Evolutionary conservation across 2,797 vertebrate genomes (phyloP).

Genomic region (Phylloscopus collybita): DNA sequence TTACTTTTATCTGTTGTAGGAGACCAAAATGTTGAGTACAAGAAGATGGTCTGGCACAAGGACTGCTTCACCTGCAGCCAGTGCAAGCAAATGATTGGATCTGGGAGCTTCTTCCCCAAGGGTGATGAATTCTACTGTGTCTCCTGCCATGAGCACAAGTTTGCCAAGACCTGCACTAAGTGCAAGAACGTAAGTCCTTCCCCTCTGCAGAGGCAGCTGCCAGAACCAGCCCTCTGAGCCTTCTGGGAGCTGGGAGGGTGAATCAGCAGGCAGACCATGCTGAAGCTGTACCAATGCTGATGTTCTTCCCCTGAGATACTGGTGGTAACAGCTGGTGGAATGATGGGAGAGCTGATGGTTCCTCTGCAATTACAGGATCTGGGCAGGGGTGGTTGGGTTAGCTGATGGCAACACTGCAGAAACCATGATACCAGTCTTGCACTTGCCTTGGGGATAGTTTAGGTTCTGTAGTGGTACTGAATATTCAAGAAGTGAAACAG

Average conservation of each 20-base stretch:
- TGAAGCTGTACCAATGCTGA: neutral
- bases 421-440: neutral
- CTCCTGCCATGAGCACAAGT: slow-evolving; percentile 94
- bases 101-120: slow-evolving; percentile 93
- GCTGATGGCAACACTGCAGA: neutral
- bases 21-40: slow-evolving; percentile 93
- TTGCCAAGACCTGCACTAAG: slow-evolving; percentile 91
- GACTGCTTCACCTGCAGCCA: slow-evolving; percentile 95
- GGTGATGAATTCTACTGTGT: slow-evolving; percentile 93
- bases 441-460: neutral
- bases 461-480: neutral
- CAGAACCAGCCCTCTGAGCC: neutral
- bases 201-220: neutral
- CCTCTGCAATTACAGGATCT: no score
- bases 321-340: neutral
- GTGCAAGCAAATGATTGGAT: slow-evolving; percentile 93
- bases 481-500: neutral
- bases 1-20: slow-evolving; percentile 74
- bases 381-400: neutral
- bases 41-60: slow-evolving; percentile 96
- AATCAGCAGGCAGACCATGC: neutral
- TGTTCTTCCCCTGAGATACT: neutral
- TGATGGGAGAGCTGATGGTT: rapidly evolving
- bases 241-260: neutral
- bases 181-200: slow-evolving; percentile 90